phyloP scores from a whole-genome alignment of 1,140 invertebrate species.

The Bilobella aurantiaca region DNA sequence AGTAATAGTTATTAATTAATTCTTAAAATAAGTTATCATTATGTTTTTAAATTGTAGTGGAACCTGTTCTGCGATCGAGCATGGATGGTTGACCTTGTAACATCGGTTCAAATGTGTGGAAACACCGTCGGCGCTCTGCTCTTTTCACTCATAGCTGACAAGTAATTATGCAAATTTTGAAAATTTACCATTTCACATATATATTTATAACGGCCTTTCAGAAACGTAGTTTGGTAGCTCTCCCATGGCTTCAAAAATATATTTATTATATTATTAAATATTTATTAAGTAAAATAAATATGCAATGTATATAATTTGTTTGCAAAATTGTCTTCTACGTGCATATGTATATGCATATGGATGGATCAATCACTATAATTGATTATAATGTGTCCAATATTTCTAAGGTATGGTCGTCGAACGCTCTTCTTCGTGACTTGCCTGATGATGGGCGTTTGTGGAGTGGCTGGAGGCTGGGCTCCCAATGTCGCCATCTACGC shows the following conservation, averaged over 20 bases:
- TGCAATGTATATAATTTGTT: no score
- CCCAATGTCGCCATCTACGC: conserved; percentile 12
- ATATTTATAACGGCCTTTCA: no score
- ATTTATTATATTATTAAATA: no score
- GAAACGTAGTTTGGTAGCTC: no score
- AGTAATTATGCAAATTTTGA: conserved; percentile 5
- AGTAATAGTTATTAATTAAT: no score
- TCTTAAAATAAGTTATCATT: no score
- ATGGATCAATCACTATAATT: not conserved
- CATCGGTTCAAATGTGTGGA: not conserved
- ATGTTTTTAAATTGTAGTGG: no score
- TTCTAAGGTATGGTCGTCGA: conserved; percentile 20
- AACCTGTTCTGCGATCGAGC: not conserved
- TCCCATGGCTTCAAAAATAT: no score
- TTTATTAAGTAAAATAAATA: no score
- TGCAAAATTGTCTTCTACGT: no score
- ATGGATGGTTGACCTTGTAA: not conserved
- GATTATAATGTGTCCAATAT: not conserved
- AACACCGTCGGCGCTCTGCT: conserved; percentile 17
- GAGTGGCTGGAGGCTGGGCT: conserved; percentile 10
- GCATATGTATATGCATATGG: no score
- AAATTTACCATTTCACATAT: no score
- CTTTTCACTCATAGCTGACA: conserved; percentile 17
- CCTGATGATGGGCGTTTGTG: conserved; percentile 21
- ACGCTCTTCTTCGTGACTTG: conserved; percentile 10